These are phyloP conservation scores for Cephus cinctus DNA, from an alignment of 1,140 invertebrate species.

Conservation along the genomic window DNA sequence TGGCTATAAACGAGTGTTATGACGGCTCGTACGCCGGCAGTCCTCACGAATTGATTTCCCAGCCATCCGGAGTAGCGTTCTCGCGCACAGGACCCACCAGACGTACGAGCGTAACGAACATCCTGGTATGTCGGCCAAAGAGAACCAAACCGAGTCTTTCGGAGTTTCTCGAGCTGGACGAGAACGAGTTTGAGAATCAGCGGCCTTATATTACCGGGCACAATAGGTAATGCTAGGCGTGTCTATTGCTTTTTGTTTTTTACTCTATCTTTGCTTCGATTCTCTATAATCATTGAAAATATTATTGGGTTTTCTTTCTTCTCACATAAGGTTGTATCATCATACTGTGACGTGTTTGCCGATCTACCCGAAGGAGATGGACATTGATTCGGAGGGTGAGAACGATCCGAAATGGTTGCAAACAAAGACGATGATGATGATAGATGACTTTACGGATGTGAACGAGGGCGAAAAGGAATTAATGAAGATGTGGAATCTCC, in stretches of 20 bases:
- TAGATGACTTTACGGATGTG: slow-evolving; percentile 97
- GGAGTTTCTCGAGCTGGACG: slow-evolving; percentile 81
- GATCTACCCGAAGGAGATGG: slow-evolving; percentile 91
- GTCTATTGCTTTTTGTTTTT: slow-evolving; percentile 4
- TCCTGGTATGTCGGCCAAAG: slow-evolving; percentile 84
- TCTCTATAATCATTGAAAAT: slow-evolving; percentile 1
- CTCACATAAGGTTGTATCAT: slow-evolving; percentile 88
- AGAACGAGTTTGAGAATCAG: slow-evolving; percentile 77
- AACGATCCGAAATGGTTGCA: slow-evolving; percentile 92
- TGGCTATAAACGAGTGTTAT: slow-evolving; percentile 92
- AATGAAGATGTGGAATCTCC: slow-evolving; percentile 98
- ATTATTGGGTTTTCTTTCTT: slow-evolving; percentile 26
- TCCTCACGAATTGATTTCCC: slow-evolving; percentile 83
- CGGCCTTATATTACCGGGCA: slow-evolving; percentile 86
- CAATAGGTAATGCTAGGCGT: slow-evolving; percentile 66
- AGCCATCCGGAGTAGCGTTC: slow-evolving; percentile 64
- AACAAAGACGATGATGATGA: slow-evolving; percentile 95
- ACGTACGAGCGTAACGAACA: slow-evolving; percentile 82
- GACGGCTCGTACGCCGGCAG: slow-evolving; percentile 96
- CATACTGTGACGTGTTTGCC: slow-evolving; percentile 92
- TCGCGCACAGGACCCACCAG: slow-evolving; percentile 81
- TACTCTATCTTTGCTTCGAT: not conserved
- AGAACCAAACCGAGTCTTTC: slow-evolving; percentile 71
- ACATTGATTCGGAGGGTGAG: slow-evolving; percentile 91
- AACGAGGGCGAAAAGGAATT: slow-evolving; percentile 98